A percentile compares a stretch with the other conserved stretches of the same genome.
Evolutionary conservation across 2,888 invertebrate genomes (phyloP).

Genomic region (Camptogramma bilineatum): DNA sequence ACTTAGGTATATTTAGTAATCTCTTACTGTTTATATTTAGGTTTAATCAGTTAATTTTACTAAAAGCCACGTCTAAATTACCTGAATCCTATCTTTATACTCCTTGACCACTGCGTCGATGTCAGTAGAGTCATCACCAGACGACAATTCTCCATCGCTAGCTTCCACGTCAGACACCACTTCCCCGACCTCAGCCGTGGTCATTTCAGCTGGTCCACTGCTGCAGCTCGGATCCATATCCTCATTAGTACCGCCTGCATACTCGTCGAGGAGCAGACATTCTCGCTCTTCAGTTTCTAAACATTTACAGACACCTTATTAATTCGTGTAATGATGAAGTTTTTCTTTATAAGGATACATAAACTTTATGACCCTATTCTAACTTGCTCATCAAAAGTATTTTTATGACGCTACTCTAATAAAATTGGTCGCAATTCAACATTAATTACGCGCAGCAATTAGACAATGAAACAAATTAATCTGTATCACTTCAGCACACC

Average conservation of each 20-base stretch:
- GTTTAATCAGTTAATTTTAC: too few relatives aligned
- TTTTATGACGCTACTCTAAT: too few relatives aligned
- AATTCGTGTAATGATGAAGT: neutral
- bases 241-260: constrained; percentile 73
- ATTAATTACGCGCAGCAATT: too few relatives aligned
- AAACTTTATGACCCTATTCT: too few relatives aligned
- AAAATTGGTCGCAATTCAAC: too few relatives aligned
- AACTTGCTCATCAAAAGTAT: too few relatives aligned
- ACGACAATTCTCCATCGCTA: constrained; percentile 84
- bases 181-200: constrained; percentile 67
- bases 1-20: too few relatives aligned
- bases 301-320: constrained; percentile 35
- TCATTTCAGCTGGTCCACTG: constrained; percentile 58
- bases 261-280: constrained; percentile 85
- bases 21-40: too few relatives aligned
- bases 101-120: constrained; percentile 92
- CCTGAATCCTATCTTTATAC: constrained; percentile 89
- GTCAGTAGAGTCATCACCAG: constrained; percentile 89
- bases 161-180: constrained; percentile 75
- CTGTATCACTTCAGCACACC: neutral
- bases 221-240: constrained; percentile 71
- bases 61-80: constrained; percentile 49
- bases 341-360: too few relatives aligned
- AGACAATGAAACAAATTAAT: too few relatives aligned
- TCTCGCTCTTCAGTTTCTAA: constrained; percentile 84